These are phyloP conservation scores for Myotis findleyi DNA, from an alignment of 2,797 vertebrate species.

Conservation along the genomic window DNA sequence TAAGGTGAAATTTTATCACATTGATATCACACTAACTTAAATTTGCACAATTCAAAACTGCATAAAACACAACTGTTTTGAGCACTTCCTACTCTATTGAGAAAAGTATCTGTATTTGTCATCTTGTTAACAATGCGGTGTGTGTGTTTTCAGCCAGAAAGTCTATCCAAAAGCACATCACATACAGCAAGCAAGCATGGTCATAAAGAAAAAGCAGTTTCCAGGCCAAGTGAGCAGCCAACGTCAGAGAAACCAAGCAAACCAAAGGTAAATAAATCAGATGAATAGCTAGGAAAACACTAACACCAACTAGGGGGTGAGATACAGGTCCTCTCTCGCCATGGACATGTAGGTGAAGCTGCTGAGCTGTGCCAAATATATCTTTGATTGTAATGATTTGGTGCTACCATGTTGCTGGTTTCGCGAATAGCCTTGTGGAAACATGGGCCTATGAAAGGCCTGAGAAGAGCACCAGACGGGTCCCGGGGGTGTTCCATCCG, in stretches of 20 bases:
- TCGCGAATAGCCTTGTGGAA: not conserved
- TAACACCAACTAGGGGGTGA: not conserved
- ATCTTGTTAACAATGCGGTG: not conserved
- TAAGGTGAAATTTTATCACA: constrained; percentile 19
- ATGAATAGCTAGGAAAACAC: not conserved
- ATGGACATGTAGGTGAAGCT: not conserved
- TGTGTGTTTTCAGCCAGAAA: constrained; percentile 78
- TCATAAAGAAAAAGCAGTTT: constrained; percentile 68
- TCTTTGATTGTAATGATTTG: not conserved
- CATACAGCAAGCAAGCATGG: constrained; percentile 65
- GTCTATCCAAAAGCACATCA: constrained; percentile 45
- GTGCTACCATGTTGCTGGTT: not conserved
- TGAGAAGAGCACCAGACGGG: not conserved
- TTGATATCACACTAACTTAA: not conserved
- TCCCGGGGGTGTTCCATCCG: rapidly evolving
- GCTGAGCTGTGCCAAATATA: rapidly evolving
- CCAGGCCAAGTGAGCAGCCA: constrained; percentile 61
- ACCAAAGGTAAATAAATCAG: constrained; percentile 78
- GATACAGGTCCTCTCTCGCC: not conserved
- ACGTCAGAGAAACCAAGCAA: constrained; percentile 54
- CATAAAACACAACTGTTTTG: not conserved
- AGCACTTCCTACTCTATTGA: not conserved
- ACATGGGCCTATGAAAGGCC: not conserved
- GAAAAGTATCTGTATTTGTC: not conserved
- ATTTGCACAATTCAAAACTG: not conserved